Evolutionary conservation across 2,888 invertebrate species (phyloP), one percentile per base, ranked within the genome.

Genomic region (Bellardia pandia): DNA sequence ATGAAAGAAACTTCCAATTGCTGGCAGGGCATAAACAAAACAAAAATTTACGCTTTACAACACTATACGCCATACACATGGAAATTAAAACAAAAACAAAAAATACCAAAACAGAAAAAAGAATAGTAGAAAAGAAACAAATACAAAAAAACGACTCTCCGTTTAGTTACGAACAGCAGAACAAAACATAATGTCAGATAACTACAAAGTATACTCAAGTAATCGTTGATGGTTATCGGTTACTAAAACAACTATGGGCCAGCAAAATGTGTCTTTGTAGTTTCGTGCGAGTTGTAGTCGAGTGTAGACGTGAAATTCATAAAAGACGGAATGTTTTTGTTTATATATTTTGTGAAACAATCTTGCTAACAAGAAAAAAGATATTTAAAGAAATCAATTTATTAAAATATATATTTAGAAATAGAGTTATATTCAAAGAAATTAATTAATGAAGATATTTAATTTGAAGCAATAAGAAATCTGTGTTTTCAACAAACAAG

Each of bases 221-320:
- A 80, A 75, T 69, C 75, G 79, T 64, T 75, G 79, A 69, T 75
- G 66, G 74, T 80, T 76, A 85, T 56, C 75, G 68, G 76, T 64
- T 86, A 86, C 81, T 81, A 72, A 72, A 68, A 23, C 45, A 11
- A 9, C 51, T 51, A 9, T 37, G 14, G 13, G 13, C 23, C 7
- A 48, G 40, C 33, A 16, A 68, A 60, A 69, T 81, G 86, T 81
- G 72, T 48, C 76, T 81, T 86, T 77, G 81, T 77, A 86, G 82
- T 86, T 86, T 78, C 68, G 77, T 74, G 82, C 86, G 86, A 82
- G 81, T 82, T 86, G 81, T 86, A 72, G 77, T 68, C 68, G 77
- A 74, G 56, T 82, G 60, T 4, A 74, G 82, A 86, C 77, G 77
- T 82, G 8, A 13, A 33, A n/a, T 11, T 56, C 8, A 8, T 77